These are phyloP conservation scores for Nothobranchius kuhntae DNA, from an alignment of 2,113 vertebrate genomes.

Conservation along the genomic window DNA sequence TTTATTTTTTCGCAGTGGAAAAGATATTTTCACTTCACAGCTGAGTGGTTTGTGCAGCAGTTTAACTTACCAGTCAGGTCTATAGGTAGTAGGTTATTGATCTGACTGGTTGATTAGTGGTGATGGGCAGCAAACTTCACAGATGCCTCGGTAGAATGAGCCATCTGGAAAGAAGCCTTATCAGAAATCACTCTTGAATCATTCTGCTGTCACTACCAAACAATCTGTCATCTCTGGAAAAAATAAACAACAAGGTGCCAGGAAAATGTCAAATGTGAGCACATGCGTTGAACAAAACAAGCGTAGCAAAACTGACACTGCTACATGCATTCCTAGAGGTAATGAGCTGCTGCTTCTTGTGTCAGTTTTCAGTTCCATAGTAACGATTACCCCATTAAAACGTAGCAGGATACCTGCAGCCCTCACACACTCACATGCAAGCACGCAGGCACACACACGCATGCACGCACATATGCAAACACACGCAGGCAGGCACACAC, in stretches of 20 bases:
- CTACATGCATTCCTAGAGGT: conserved; percentile 8
- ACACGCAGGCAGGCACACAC: too few species aligned
- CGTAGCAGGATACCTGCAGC: conserved; percentile 27
- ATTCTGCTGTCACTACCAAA: conserved; percentile 17
- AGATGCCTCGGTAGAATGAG: background rate
- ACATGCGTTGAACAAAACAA: conserved; percentile 34
- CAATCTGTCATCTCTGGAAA: conserved; percentile 30
- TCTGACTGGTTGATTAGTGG: background rate
- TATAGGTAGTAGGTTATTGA: background rate
- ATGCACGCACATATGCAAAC: too few species aligned
- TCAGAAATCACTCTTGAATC: conserved; percentile 16
- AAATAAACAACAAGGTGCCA: conserved; percentile 44
- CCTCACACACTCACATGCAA: background rate
- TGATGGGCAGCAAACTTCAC: background rate
- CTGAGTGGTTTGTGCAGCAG: background rate
- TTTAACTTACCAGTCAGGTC: background rate
- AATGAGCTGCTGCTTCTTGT: conserved; percentile 51
- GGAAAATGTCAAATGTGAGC: conserved; percentile 18
- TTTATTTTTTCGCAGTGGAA: background rate
- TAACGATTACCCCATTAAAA: conserved; percentile 37
- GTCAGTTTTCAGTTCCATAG: conserved; percentile 48
- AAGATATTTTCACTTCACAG: too few species aligned
- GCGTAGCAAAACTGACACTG: conserved; percentile 24
- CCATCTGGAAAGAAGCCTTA: background rate
- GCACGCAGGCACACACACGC: background rate